Evolutionary conservation across 1,140 invertebrate species (phyloP).

Genomic region (Papilio glaucus): DNA sequence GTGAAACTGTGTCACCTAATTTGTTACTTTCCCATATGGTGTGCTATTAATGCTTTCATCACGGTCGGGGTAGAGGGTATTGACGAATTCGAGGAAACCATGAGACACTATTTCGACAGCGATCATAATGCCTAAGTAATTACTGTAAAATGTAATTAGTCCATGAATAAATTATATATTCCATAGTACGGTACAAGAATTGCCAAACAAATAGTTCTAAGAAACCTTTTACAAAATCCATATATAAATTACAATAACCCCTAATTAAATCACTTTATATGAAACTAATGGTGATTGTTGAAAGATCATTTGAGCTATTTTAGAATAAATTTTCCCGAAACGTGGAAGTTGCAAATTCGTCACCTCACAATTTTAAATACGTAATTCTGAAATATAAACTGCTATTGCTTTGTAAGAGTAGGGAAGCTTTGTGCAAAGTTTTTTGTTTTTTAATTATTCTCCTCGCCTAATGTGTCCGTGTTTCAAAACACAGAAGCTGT

Average conservation of each 20-base stretch:
- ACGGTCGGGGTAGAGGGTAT: not conserved
- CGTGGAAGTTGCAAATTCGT: not conserved
- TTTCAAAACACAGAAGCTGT: conserved; percentile 33
- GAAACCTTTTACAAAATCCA: not conserved
- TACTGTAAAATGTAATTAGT: no score
- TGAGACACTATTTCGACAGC: not conserved
- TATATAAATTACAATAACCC: not conserved
- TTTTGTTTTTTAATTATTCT: conserved; percentile 32
- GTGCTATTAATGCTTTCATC: not conserved
- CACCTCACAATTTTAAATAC: conserved; percentile 1
- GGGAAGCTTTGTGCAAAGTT: conserved; percentile 27
- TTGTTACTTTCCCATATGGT: not conserved
- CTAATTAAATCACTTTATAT: not conserved
- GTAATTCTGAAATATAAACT: conserved; percentile 28
- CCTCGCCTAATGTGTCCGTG: conserved; percentile 32
- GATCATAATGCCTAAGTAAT: not conserved
- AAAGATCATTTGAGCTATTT: not conserved
- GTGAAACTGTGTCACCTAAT: conserved; percentile 25
- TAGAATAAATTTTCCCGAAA: conserved; percentile 1
- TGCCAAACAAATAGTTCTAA: no score
- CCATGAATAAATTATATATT: no score
- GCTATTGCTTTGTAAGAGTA: conserved; percentile 10
- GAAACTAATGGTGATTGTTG: not conserved
- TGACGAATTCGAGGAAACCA: not conserved
- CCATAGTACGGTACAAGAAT: no score